These are phyloP conservation scores for Sardinella longiceps DNA, from an alignment of 2,797 vertebrate species.

Conservation along the genomic window DNA sequence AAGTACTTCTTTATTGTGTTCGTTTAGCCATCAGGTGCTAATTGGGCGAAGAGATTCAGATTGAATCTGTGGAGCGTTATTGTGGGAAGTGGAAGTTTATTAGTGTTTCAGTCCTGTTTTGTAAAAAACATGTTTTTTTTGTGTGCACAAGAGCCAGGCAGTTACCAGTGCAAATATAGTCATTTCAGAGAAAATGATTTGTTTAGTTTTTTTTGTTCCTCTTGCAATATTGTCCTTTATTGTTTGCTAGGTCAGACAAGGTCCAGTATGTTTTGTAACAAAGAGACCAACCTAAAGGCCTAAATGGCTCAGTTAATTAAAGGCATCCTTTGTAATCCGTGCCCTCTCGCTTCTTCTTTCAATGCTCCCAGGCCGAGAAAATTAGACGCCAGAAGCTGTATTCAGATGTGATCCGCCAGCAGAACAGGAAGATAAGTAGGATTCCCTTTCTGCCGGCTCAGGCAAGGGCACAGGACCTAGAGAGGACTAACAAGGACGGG, in stretches of 20 bases:
- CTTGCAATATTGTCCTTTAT: not conserved
- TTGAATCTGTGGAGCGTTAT: not conserved
- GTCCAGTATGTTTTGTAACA: conserved; percentile 62
- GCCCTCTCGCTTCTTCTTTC: conserved; percentile 57
- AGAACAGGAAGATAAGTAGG: conserved; percentile 80
- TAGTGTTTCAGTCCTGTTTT: not conserved
- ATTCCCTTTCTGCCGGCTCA: conserved; percentile 61
- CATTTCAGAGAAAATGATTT: conserved; percentile 2
- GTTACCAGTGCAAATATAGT: not conserved
- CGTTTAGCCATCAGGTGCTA: not conserved
- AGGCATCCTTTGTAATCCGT: conserved; percentile 70
- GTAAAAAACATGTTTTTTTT: not conserved
- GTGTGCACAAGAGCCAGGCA: not conserved
- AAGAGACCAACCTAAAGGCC: conserved; percentile 67
- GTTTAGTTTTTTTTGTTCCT: conserved; percentile 63
- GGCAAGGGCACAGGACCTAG: conserved; percentile 56
- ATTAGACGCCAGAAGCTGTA: conserved; percentile 85
- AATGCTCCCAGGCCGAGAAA: conserved; percentile 81
- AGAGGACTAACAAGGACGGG: conserved; percentile 57
- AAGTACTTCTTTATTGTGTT: conserved; percentile 4
- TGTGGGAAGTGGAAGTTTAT: not conserved
- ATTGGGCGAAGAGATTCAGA: not conserved
- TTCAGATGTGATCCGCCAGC: conserved; percentile 81
- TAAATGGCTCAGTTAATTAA: conserved; percentile 77
- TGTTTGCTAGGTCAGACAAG: conserved; percentile 44